phyloP scores from a whole-genome alignment of 2,888 invertebrate genomes.

The Tolmerus cingulatus region DNA sequence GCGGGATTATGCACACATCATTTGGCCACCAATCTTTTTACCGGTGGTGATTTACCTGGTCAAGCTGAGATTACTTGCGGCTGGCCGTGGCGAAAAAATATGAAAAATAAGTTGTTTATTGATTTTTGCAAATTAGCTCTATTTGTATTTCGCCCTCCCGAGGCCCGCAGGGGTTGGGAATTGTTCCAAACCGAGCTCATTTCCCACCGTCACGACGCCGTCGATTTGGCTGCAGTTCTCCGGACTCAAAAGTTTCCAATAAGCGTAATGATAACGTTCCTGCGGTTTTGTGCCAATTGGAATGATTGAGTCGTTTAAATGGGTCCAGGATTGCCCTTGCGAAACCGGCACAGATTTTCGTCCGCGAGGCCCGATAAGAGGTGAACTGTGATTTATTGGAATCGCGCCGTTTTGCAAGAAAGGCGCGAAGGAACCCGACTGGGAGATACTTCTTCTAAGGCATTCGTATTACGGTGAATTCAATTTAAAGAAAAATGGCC shows the following conservation, averaged over 20 bases:
- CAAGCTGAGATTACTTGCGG: neutral
- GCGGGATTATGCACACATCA: constrained; percentile 24
- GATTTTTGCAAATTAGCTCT: constrained; percentile 24
- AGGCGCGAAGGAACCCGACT: neutral
- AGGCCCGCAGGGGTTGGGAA: neutral
- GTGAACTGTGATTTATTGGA: neutral
- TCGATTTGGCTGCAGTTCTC: neutral
- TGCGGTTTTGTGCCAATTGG: neutral
- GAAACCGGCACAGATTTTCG: neutral
- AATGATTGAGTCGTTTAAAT: neutral
- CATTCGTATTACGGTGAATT: neutral
- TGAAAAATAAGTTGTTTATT: neutral
- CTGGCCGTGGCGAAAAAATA: neutral
- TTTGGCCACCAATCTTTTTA: neutral
- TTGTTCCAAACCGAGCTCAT: neutral
- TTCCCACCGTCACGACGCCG: neutral
- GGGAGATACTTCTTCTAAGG: neutral
- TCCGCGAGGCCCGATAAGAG: neutral
- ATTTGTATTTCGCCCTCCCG: neutral
- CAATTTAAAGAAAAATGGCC: constrained; percentile 5
- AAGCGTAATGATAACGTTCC: neutral
- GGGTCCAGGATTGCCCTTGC: neutral
- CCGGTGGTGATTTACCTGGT: neutral
- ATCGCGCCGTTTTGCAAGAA: neutral
- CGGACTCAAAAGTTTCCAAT: neutral